Evolutionary conservation across 2,888 invertebrate species (phyloP).

Genomic region (Steinernema carpocapsae): DNA sequence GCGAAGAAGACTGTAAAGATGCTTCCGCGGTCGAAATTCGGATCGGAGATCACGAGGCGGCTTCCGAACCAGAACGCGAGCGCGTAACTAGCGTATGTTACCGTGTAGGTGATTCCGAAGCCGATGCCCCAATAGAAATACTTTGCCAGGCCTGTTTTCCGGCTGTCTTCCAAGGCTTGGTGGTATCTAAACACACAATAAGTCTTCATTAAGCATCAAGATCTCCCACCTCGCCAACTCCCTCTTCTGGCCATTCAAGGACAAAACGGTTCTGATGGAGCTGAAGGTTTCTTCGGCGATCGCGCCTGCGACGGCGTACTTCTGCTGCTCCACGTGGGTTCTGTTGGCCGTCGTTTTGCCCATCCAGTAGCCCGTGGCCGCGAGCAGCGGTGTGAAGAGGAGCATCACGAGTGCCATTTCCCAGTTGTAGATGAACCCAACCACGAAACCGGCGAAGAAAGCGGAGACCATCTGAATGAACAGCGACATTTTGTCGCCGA

Average conservation of each 20-base stretch:
- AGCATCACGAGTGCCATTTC: conserved; percentile 74
- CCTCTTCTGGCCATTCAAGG: conserved; percentile 68
- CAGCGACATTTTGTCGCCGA: conserved; percentile 72
- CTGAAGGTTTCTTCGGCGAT: conserved; percentile 70
- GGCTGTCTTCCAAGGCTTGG: conserved; percentile 62
- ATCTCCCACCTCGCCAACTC: conserved; percentile 63
- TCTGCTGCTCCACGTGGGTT: conserved; percentile 70
- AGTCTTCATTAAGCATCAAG: neutral
- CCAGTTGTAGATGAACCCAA: conserved; percentile 73
- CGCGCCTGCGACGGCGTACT: conserved; percentile 69
- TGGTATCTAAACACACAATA: conserved; percentile 56
- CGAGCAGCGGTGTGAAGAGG: conserved; percentile 72
- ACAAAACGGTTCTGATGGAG: conserved; percentile 68
- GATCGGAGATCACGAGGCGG: conserved; percentile 58
- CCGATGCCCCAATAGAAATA: conserved; percentile 61
- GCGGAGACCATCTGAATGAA: conserved; percentile 68
- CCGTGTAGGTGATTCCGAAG: conserved; percentile 55
- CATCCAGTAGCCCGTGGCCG: conserved; percentile 70
- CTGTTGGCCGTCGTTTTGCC: conserved; percentile 69
- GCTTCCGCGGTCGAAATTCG: conserved; percentile 62
- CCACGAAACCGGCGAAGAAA: conserved; percentile 71
- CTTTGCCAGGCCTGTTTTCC: conserved; percentile 65
- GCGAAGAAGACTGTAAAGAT: conserved; percentile 70
- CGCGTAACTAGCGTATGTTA: conserved; percentile 70
- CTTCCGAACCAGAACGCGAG: conserved; percentile 67